Percentiles rank a stretch among this genome's conserved stretches.
Conservation (phyloP, 2,888 invertebrate genomes). For the Drosophila melanosoma region DNA sequence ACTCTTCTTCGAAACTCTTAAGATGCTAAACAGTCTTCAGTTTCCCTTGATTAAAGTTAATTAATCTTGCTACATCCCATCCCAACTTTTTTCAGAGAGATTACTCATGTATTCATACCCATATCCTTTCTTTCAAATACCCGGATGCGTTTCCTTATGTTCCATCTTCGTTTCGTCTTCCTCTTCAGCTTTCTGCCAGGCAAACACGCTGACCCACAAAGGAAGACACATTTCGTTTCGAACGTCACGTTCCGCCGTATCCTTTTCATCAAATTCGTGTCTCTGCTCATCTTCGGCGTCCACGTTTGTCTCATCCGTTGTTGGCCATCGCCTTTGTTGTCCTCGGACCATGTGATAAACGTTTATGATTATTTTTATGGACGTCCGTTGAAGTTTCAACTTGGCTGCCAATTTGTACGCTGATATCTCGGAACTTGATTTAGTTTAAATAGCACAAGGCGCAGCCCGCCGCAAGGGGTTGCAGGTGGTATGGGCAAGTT, state of each 20-base stretch:
- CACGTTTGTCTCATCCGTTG: constrained; percentile 10
- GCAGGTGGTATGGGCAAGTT: neutral
- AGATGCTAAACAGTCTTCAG: neutral
- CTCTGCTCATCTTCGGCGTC: constrained; percentile 16
- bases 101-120: neutral
- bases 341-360: constrained; percentile 65
- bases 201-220: constrained; percentile 58
- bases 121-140: neutral
- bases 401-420: constrained; percentile 69
- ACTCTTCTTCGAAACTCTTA: neutral
- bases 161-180: neutral
- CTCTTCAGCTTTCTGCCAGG: constrained; percentile 2
- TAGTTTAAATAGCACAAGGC: constrained; percentile 70
- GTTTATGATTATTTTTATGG: constrained; percentile 79
- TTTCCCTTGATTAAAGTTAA: neutral
- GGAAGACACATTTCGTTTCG: constrained; percentile 15
- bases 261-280: constrained; percentile 67
- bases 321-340: constrained; percentile 38
- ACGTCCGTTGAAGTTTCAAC: constrained; percentile 56
- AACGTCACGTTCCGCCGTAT: constrained; percentile 60
- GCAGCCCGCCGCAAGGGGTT: constrained; percentile 4
- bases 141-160: neutral
- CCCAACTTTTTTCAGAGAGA: neutral
- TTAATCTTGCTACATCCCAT: neutral
- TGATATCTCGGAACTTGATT: constrained; percentile 68